These are phyloP conservation scores for Leptestheria dahalacensis DNA, from an alignment of 1,140 invertebrate species.

Conservation along the genomic window DNA sequence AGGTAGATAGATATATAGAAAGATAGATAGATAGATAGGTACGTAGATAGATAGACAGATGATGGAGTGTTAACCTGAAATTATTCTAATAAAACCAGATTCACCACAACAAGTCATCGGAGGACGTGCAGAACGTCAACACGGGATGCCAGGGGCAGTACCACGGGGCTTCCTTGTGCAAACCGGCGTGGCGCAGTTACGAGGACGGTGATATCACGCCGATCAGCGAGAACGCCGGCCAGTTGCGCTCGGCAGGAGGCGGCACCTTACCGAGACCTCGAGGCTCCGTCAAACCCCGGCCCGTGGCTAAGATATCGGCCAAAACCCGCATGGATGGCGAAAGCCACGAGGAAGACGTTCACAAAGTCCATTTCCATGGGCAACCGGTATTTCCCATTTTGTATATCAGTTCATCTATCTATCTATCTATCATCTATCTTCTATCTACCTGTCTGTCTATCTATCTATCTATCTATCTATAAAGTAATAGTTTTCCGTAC, in stretches of 20 bases:
- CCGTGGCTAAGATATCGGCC: constrained; percentile 70
- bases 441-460: too few species aligned
- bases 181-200: constrained; percentile 55
- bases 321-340: constrained; percentile 29
- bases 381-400: neutral
- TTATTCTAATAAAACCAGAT: too few species aligned
- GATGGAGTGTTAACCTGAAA: too few species aligned
- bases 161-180: constrained; percentile 4
- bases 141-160: neutral
- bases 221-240: constrained; percentile 47
- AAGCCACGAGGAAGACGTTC: neutral
- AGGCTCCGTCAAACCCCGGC: constrained; percentile 57
- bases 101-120: constrained; percentile 4
- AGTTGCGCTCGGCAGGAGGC: constrained; percentile 34
- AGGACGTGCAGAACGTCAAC: neutral
- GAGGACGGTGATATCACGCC: constrained; percentile 79
- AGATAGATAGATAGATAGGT: too few species aligned
- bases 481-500: too few species aligned
- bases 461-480: too few species aligned
- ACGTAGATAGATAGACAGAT: too few species aligned
- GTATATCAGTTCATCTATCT: too few species aligned
- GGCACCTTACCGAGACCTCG: constrained; percentile 71
- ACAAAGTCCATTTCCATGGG: too few species aligned
- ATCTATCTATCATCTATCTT: too few species aligned
- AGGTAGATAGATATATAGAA: too few species aligned